These are phyloP conservation scores for Heliconius hewitsoni DNA, from an alignment of 1,140 invertebrate genomes.

Conservation along the genomic window DNA sequence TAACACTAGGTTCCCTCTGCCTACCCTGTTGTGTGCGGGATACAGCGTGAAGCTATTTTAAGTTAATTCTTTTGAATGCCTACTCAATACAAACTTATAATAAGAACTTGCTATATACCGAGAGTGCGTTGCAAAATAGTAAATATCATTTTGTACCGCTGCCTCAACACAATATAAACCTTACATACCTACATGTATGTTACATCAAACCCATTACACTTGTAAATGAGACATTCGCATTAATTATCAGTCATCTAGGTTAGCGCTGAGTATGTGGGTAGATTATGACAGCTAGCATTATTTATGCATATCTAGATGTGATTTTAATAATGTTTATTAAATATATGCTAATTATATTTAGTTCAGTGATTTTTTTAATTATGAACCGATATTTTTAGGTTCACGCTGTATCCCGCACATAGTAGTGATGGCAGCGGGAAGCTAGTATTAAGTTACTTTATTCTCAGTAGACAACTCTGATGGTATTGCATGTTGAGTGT, in stretches of 20 bases:
- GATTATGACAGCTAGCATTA: constrained; percentile 19
- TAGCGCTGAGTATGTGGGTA: constrained; percentile 27
- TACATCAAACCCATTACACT: constrained; percentile 36
- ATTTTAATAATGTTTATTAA: neutral
- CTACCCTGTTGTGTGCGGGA: too few relatives aligned
- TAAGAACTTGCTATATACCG: neutral
- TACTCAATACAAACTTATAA: too few relatives aligned
- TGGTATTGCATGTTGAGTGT: too few relatives aligned
- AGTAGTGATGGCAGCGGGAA: too few relatives aligned
- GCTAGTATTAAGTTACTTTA: too few relatives aligned
- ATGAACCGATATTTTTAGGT: too few relatives aligned
- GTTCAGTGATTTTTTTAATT: neutral
- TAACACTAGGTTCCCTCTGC: too few relatives aligned
- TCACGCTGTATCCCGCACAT: too few relatives aligned
- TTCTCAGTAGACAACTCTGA: too few relatives aligned
- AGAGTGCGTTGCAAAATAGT: neutral
- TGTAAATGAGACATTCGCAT: constrained; percentile 33
- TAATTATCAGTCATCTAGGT: constrained; percentile 31
- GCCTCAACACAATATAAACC: constrained; percentile 14
- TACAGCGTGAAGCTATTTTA: too few relatives aligned
- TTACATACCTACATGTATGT: neutral
- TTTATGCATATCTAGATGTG: neutral
- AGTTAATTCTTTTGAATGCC: too few relatives aligned
- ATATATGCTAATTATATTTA: neutral
- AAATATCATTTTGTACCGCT: neutral